Percentiles rank a stretch among this genome's conserved stretches.
Evolutionary conservation across 2,888 invertebrate genomes (phyloP).

Genomic region (Drosophila histrio): DNA sequence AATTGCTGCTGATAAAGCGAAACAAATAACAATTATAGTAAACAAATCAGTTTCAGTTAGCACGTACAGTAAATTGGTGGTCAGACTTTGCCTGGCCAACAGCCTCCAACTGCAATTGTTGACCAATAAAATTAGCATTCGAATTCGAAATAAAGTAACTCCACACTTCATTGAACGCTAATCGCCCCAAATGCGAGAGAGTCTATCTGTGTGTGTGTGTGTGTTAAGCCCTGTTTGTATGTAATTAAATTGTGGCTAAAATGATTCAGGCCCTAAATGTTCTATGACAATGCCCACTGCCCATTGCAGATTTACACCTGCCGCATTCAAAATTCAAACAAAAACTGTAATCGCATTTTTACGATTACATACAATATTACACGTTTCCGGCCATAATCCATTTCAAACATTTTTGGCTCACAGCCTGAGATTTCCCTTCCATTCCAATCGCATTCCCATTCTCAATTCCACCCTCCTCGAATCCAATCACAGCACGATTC

Average conservation of each 20-base stretch:
- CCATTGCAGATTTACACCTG: not conserved
- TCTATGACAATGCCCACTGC: not conserved
- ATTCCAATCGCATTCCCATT: conserved; percentile 9
- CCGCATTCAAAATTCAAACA: conserved; percentile 56
- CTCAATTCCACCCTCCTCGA: not conserved
- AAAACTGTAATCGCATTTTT: conserved; percentile 64
- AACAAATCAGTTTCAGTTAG: conserved; percentile 49
- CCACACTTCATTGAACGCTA: conserved; percentile 63
- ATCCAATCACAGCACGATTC: conserved; percentile 11
- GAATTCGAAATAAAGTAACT: conserved; percentile 66
- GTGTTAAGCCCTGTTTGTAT: conserved; percentile 43
- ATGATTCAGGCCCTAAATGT: conserved; percentile 53
- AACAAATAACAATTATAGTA: conserved; percentile 63
- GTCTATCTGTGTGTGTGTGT: conserved; percentile 4
- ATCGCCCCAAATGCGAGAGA: conserved; percentile 32
- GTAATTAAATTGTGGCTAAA: conserved; percentile 71
- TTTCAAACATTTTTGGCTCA: conserved; percentile 19
- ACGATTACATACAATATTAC: conserved; percentile 54
- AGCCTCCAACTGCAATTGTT: conserved; percentile 8
- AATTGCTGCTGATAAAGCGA: conserved; percentile 47
- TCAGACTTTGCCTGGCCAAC: not conserved
- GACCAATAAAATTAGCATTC: conserved; percentile 58
- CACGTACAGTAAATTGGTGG: conserved; percentile 6
- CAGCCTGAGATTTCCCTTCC: conserved; percentile 40
- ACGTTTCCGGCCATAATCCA: conserved; percentile 12